Percentiles rank a stretch among this genome's conserved stretches.
phyloP scores from a whole-genome alignment of 2,888 invertebrate genomes.

The Eupithecia insigniata region DNA sequence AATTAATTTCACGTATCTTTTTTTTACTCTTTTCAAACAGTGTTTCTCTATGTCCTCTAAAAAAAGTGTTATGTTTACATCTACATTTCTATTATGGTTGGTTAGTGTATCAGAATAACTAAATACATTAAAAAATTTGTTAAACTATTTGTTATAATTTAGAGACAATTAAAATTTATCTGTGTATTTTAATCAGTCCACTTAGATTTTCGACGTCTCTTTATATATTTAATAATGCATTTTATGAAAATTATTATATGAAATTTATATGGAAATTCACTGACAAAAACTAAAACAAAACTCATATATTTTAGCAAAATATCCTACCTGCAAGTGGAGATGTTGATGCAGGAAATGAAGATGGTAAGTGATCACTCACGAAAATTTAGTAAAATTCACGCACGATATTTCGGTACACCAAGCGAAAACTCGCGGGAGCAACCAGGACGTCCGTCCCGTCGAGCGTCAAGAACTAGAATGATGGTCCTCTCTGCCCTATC shows the following conservation, averaged over 20 bases:
- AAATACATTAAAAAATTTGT: too few relatives aligned
- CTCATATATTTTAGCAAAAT: not conserved
- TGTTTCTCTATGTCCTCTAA: not conserved
- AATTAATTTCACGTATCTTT: too few relatives aligned
- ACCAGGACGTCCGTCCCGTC: not conserved
- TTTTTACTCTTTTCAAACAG: too few relatives aligned
- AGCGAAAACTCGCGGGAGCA: not conserved
- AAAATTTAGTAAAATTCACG: not conserved
- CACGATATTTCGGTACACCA: not conserved
- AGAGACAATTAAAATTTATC: too few relatives aligned
- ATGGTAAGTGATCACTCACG: not conserved
- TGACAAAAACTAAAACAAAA: not conserved
- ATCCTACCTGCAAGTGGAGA: not conserved
- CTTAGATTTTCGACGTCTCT: not conserved
- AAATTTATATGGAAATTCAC: not conserved
- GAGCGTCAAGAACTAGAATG: not conserved
- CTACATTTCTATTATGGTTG: not conserved
- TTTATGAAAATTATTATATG: too few relatives aligned
- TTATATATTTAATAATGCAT: not conserved
- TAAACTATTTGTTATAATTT: too few relatives aligned
- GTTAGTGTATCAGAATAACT: too few relatives aligned
- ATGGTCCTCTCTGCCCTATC: not conserved
- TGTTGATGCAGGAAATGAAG: not conserved
- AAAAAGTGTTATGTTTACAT: not conserved
- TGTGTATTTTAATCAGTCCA: not conserved